Evolutionary conservation across 2,888 invertebrate genomes (phyloP), one percentile per base, ranked within the genome.

Genomic region (Seira ritae): DNA sequence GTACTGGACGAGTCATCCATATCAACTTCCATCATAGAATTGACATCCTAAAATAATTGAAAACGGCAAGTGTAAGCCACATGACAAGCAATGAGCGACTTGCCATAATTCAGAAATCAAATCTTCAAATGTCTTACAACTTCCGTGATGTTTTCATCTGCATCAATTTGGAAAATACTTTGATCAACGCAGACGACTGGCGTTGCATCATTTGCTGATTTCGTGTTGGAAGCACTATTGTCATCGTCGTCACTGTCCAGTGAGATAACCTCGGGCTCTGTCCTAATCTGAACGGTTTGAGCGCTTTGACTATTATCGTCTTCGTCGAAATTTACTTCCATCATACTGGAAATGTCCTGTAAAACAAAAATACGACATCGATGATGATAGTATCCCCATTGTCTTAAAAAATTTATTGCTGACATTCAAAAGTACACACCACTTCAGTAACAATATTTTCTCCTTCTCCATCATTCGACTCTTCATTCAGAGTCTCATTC

Each of bases 261-360:
- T 6, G 75, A 72, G 1, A 80, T 81, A 4, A 76, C 72, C 46
- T 82, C 85, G 0, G 74, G 83, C 0, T 62, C 37, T 46, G 46
- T 69, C 55, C 60, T 70, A n/a, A n/a, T n/a, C n/a, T n/a, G n/a
- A n/a, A n/a, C n/a, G 17, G n/a, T 17, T 12, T 10, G 31, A 1
- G 15, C 19, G 1, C 22, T 50, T 15, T 8, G 4, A 4, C 3
- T 6, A 60, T 60, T 60, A n/a, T 31, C 62, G 8, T 42, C 84
- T 71, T 85, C 85, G 20, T 74, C 75, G 80, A 82, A 77, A 12
- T 84, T 79, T 19, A 87, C 60, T 24, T 87, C 84, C 76, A 84
- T 84, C 76, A 83, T 83, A n/a, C 37, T 31, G 4, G 78, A 78
- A 55, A 83, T 83, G 66, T 83, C 83, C 80, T 80, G 46, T 19